A percentile compares a stretch with the other conserved stretches of the same genome.
These are phyloP conservation scores for Mustela erminea DNA, from an alignment of 2,797 vertebrate species.

Conservation along the genomic window DNA sequence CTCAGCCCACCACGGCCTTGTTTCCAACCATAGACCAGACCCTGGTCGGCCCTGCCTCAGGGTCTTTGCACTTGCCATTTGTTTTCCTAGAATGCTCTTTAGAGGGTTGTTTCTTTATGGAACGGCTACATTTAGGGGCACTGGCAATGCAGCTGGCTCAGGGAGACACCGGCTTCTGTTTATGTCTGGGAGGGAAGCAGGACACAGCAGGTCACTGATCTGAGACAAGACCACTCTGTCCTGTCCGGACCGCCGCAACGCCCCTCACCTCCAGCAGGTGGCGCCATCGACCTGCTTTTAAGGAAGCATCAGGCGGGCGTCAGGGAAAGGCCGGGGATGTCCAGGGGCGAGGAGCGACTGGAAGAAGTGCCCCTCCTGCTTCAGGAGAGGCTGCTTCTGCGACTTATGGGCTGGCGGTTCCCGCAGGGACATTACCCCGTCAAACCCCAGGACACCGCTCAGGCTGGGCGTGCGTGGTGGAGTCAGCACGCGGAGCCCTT, in stretches of 20 bases:
- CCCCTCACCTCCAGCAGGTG: background rate
- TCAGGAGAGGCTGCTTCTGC: background rate
- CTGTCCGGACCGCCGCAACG: background rate
- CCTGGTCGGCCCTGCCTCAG: background rate
- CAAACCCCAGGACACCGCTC: background rate
- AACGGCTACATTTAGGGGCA: background rate
- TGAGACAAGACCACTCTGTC: background rate
- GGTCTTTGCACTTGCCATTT: background rate
- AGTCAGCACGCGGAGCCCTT: accelerated
- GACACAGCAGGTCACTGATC: background rate
- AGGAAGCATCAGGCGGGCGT: accelerated
- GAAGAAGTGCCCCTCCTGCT: background rate
- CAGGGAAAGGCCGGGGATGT: accelerated
- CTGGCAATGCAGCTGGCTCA: background rate
- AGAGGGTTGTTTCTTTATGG: background rate
- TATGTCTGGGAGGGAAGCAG: background rate
- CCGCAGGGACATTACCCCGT: background rate
- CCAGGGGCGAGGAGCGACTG: background rate
- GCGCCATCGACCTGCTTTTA: background rate
- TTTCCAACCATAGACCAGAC: background rate
- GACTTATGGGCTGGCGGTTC: background rate
- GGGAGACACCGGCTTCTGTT: background rate
- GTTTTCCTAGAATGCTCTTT: background rate
- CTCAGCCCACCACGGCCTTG: background rate
- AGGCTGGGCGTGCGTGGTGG: background rate